Conservation (phyloP, 2,888 invertebrate species). For the Napeogenes inachia region DNA sequence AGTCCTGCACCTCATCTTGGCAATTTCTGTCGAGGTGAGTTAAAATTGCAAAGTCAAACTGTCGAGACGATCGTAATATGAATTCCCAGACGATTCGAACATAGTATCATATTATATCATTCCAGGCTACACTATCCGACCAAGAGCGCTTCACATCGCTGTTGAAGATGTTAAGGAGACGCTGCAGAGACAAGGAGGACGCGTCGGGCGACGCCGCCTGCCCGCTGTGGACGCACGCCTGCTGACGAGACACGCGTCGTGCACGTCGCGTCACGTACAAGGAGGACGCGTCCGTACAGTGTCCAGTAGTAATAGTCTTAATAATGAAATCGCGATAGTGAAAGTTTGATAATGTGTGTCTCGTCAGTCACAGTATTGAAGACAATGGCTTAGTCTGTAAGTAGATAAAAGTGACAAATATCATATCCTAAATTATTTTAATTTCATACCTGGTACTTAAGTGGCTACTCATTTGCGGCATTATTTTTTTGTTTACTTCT, state of each 20-base stretch:
- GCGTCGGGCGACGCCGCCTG: slow-evolving; percentile 46
- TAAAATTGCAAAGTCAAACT: neutral
- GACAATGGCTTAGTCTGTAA: slow-evolving; percentile 10
- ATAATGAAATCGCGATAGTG: too few relatives aligned
- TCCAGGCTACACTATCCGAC: slow-evolving; percentile 62
- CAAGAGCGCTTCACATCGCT: slow-evolving; percentile 48
- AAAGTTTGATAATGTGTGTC: too few relatives aligned
- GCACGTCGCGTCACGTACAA: too few relatives aligned
- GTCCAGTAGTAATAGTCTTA: too few relatives aligned
- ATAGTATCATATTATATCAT: slow-evolving; percentile 5
- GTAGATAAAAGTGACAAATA: neutral
- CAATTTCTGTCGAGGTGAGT: slow-evolving; percentile 80
- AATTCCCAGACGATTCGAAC: neutral
- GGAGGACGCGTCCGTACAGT: too few relatives aligned
- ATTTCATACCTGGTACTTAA: slow-evolving; percentile 1
- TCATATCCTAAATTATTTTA: slow-evolving; percentile 1
- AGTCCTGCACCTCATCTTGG: slow-evolving; percentile 74
- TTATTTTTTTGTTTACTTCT: neutral
- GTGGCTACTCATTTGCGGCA: neutral
- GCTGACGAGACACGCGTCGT: slow-evolving; percentile 38
- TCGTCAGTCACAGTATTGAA: slow-evolving; percentile 5
- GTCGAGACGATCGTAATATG: neutral
- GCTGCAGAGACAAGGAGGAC: slow-evolving; percentile 46
- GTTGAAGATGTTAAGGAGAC: slow-evolving; percentile 42
- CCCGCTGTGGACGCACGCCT: slow-evolving; percentile 49